A percentile compares a stretch with the other conserved stretches of the same genome.
phyloP scores from a whole-genome alignment of 2,888 invertebrate species.

The Lasioglossum zephyrum region DNA sequence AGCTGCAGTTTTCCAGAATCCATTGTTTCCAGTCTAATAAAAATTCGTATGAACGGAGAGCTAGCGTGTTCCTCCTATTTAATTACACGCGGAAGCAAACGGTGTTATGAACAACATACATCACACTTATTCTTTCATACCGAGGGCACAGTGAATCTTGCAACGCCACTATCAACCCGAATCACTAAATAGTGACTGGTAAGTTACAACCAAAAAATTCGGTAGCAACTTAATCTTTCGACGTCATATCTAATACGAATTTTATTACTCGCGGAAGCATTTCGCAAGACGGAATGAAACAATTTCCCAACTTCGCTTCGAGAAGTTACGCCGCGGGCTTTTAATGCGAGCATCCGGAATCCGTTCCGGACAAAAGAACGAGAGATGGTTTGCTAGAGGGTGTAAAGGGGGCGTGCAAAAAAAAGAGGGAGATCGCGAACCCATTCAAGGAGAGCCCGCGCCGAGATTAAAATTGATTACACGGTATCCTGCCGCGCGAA shows the following conservation, averaged over 20 bases:
- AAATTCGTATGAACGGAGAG: neutral
- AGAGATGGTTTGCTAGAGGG: neutral
- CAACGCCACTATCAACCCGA: neutral
- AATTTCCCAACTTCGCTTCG: slow-evolving; percentile 19
- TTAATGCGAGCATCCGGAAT: slow-evolving; percentile 14
- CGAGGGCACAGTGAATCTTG: neutral
- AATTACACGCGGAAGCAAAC: neutral
- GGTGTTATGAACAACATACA: neutral
- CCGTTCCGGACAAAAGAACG: neutral
- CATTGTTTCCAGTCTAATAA: neutral
- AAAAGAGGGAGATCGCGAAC: neutral
- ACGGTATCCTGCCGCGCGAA: slow-evolving; percentile 1
- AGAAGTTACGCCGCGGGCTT: slow-evolving; percentile 21
- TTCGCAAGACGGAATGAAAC: slow-evolving; percentile 14
- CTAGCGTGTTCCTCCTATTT: neutral
- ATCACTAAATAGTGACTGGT: neutral
- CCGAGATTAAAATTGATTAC: slow-evolving; percentile 48
- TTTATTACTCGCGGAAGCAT: slow-evolving; percentile 4
- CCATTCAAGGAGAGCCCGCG: slow-evolving; percentile 19
- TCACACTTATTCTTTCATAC: too few species aligned
- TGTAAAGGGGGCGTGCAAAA: neutral
- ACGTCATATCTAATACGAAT: neutral
- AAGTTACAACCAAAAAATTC: neutral
- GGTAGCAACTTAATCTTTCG: neutral
- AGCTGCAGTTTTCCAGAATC: neutral